Conservation (phyloP, 2,113 vertebrate genomes). For the Leptobrachium leishanense region DNA sequence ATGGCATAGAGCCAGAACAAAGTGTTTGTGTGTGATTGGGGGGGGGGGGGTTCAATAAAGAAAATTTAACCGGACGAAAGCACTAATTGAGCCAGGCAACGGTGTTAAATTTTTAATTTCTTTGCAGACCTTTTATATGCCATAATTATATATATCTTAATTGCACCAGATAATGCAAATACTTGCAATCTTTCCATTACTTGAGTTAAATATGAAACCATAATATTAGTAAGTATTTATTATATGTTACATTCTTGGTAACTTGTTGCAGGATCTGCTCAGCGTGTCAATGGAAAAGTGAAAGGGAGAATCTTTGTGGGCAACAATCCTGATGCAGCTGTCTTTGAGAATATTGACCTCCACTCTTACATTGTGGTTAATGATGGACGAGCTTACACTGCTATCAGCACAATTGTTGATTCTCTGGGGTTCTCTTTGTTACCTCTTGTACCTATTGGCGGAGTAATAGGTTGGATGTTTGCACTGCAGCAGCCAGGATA, state of each 20-base stretch:
- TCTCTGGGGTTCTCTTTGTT: slow-evolving; percentile 80
- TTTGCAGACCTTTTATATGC: too few relatives aligned
- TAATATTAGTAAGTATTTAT: too few relatives aligned
- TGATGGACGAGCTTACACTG: slow-evolving; percentile 90
- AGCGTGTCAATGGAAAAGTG: slow-evolving; percentile 92
- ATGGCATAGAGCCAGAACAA: too few relatives aligned
- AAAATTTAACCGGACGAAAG: too few relatives aligned
- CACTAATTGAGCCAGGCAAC: too few relatives aligned
- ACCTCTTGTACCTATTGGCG: slow-evolving; percentile 82
- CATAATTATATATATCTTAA: too few relatives aligned
- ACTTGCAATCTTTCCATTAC: too few relatives aligned
- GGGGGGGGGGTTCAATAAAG: too few relatives aligned
- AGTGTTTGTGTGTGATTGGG: too few relatives aligned
- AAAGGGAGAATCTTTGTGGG: slow-evolving; percentile 83
- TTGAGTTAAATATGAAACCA: too few relatives aligned
- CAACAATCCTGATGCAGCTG: slow-evolving; percentile 65
- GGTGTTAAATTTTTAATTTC: too few relatives aligned
- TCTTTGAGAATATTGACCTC: slow-evolving; percentile 84
- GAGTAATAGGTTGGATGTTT: slow-evolving; percentile 93
- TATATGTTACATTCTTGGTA: not conserved
- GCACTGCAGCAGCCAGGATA: slow-evolving; percentile 88
- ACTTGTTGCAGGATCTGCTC: slow-evolving; percentile 80
- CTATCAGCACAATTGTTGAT: slow-evolving; percentile 85
- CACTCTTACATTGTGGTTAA: slow-evolving; percentile 95
- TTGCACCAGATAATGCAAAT: too few relatives aligned